phyloP scores from a whole-genome alignment of 2,888 invertebrate species.

The Steinernema carpocapsae region DNA sequence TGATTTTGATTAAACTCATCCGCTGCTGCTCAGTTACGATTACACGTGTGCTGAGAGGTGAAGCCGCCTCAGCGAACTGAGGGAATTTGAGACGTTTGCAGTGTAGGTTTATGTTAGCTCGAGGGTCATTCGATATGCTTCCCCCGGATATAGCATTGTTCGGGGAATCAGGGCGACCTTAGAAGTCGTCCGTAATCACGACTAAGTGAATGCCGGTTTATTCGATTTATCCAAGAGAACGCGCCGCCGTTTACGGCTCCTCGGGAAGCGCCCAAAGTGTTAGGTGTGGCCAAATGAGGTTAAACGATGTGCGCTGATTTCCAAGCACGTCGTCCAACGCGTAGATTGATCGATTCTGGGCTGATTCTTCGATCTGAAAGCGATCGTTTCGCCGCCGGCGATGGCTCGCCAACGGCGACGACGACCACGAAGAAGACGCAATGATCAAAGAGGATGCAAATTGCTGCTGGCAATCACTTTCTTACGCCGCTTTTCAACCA shows the following conservation, averaged over 20 bases:
- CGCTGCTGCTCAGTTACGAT: neutral
- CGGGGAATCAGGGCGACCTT: conserved; percentile 18
- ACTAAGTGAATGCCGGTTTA: conserved; percentile 21
- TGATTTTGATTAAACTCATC: neutral
- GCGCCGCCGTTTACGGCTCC: neutral
- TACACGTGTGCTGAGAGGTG: conserved; percentile 25
- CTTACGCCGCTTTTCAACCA: conserved; percentile 26
- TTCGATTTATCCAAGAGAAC: conserved; percentile 18
- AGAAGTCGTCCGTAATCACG: conserved; percentile 18
- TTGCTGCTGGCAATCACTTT: conserved; percentile 29
- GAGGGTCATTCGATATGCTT: conserved; percentile 10
- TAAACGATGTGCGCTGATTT: too few species aligned
- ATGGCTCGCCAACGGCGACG: neutral
- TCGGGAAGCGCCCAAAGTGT: neutral
- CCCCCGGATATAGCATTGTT: conserved; percentile 31
- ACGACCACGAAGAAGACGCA: neutral
- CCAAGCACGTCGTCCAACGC: too few species aligned
- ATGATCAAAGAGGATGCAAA: conserved; percentile 29
- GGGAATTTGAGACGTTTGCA: conserved; percentile 31
- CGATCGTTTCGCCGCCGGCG: conserved; percentile 26
- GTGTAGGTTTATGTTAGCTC: conserved; percentile 12
- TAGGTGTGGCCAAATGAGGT: too few species aligned
- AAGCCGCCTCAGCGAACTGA: conserved; percentile 6
- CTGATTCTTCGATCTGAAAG: neutral
- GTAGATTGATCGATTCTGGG: too few species aligned